phyloP scores from a whole-genome alignment of 2,113 vertebrate genomes.

The Alouatta palliata region DNA sequence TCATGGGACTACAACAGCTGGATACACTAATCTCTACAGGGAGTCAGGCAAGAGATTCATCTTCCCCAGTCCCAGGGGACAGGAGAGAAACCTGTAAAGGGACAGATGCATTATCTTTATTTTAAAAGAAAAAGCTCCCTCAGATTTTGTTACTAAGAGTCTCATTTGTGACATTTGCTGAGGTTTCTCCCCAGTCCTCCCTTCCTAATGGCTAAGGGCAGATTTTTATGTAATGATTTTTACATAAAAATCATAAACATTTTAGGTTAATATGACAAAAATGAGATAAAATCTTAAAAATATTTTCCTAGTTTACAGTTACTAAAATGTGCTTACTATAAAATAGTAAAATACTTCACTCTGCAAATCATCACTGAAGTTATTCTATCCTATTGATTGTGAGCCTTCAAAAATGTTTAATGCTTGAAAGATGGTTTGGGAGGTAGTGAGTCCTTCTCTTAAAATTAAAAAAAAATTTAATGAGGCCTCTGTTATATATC shows the following conservation, averaged over 20 bases:
- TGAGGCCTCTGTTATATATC: conserved; percentile 21
- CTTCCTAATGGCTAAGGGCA: neutral
- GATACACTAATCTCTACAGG: neutral
- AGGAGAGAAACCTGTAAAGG: neutral
- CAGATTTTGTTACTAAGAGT: neutral
- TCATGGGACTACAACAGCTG: neutral
- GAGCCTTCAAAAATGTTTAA: conserved; percentile 15
- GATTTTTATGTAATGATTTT: too few species aligned
- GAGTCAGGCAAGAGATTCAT: neutral
- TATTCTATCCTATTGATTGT: neutral
- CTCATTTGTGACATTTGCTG: neutral
- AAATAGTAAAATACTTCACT: neutral
- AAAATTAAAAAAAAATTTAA: neutral
- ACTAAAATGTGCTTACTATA: neutral
- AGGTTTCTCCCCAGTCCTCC: neutral
- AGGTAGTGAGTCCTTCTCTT: neutral
- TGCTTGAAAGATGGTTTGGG: neutral
- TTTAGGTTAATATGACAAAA: neutral
- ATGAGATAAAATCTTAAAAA: neutral
- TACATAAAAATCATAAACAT: conserved; percentile 19
- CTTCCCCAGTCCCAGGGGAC: neutral
- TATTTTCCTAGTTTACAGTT: neutral
- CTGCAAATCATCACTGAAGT: neutral
- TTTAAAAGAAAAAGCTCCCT: neutral
- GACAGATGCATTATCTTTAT: neutral